Evolutionary conservation across 2,797 vertebrate species (phyloP).

Genomic region (Oreochromis grahami): DNA sequence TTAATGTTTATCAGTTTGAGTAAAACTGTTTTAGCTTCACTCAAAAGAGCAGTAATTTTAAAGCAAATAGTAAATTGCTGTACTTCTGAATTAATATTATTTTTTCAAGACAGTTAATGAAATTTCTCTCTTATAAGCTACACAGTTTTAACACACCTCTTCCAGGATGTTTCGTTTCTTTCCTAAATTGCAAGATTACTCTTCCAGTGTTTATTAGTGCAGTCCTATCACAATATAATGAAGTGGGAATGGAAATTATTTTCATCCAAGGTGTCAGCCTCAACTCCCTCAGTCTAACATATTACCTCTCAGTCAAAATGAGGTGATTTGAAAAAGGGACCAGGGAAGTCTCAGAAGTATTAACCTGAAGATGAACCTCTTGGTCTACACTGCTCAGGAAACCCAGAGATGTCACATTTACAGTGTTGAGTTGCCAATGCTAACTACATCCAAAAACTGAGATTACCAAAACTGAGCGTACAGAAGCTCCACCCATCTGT

Average conservation of each 20-base stretch:
- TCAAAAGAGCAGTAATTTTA: background rate
- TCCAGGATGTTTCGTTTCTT: background rate
- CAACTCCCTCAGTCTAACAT: background rate
- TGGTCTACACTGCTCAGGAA: accelerated
- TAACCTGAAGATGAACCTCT: background rate
- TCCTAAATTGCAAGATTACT: background rate
- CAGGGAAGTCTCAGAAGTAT: background rate
- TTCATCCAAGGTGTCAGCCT: background rate
- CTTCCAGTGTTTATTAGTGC: background rate
- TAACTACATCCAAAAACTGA: background rate
- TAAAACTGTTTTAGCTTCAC: background rate
- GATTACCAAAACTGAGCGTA: background rate
- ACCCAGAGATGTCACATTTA: background rate
- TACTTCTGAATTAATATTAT: background rate
- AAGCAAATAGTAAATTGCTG: background rate
- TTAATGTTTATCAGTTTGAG: background rate
- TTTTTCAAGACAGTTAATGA: background rate
- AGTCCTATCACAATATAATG: background rate
- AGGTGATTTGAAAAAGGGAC: background rate
- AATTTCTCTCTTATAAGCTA: background rate
- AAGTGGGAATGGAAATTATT: background rate
- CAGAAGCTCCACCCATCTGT: background rate
- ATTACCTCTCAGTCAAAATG: background rate
- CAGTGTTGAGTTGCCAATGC: background rate
- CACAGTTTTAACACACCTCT: background rate